Conservation (phyloP, 37 sponge, comb jelly and placozoan species). For the Cliona cf. orientalis region DNA sequence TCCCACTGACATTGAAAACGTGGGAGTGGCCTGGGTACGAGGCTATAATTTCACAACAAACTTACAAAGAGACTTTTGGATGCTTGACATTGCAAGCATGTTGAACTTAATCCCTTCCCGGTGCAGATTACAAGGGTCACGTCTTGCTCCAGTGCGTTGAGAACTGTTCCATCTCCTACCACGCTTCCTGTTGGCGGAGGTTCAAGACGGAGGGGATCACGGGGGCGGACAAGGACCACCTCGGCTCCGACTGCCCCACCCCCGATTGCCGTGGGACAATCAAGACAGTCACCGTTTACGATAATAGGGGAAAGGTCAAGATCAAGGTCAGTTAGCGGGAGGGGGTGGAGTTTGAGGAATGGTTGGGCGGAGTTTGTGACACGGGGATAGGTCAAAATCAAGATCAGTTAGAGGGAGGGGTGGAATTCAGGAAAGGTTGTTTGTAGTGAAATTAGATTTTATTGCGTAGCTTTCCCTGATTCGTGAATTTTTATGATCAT, state of each 20-base stretch:
- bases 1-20: no score
- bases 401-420: conserved; percentile 6
- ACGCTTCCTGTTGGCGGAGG: conserved; percentile 44
- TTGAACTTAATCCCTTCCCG: background rate
- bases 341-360: background rate
- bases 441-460: background rate
- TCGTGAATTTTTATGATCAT: background rate
- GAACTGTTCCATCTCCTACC: conserved; percentile 38
- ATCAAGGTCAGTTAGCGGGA: conserved; percentile 21
- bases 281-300: conserved; percentile 13
- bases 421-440: no score
- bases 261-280: conserved; percentile 48
- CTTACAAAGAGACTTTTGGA: no score
- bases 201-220: conserved; percentile 19
- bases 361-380: no score
- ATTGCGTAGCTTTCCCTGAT: background rate
- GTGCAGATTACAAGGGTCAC: conserved; percentile 52
- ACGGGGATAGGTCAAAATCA: conserved; percentile 13
- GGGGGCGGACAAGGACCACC: conserved; percentile 28
- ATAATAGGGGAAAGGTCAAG: conserved; percentile 12
- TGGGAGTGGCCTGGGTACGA: no score
- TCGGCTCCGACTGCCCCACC: conserved; percentile 32
- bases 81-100: no score
- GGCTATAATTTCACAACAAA: no score
- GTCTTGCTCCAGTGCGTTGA: conserved; percentile 26